These are phyloP conservation scores for Sylvilagus floridanus DNA, from an alignment of 2,797 vertebrate genomes.

Conservation along the genomic window DNA sequence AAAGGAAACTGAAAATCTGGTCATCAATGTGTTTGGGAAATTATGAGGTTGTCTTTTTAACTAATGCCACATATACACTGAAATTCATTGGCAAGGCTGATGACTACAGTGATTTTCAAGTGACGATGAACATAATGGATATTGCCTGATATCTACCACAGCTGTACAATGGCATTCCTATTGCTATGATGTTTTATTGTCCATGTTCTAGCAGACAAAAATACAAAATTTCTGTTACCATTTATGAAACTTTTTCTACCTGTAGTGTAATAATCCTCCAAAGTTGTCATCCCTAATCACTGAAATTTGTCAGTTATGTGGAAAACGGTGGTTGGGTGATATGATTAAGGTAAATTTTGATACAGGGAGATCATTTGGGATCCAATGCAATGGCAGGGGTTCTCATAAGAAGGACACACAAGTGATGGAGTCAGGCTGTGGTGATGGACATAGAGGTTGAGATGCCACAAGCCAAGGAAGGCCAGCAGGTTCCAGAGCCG, in stretches of 20 bases:
- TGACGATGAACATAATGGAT: not conserved
- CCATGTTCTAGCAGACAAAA: not conserved
- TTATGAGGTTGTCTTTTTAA: not conserved
- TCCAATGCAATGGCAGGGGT: not conserved
- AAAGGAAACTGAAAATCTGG: not conserved
- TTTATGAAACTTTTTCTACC: not conserved
- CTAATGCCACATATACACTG: no score
- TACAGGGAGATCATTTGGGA: not conserved
- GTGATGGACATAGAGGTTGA: not conserved
- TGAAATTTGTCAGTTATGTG: not conserved
- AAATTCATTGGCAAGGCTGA: not conserved
- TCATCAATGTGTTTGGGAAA: not conserved
- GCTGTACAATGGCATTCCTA: not conserved
- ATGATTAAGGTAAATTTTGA: not conserved
- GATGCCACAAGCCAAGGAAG: not conserved
- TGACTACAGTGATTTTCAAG: not conserved
- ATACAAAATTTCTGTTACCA: not conserved
- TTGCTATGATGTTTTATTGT: rapidly evolving
- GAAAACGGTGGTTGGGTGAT: not conserved
- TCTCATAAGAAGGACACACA: not conserved
- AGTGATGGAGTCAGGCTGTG: not conserved
- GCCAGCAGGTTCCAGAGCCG: no score
- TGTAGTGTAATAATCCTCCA: not conserved
- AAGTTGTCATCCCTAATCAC: not conserved
- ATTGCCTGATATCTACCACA: not conserved